A percentile compares a stretch with the other conserved stretches of the same genome.
These are phyloP conservation scores for Argopecten irradians DNA, from an alignment of 1,140 invertebrate genomes.

Conservation along the genomic window DNA sequence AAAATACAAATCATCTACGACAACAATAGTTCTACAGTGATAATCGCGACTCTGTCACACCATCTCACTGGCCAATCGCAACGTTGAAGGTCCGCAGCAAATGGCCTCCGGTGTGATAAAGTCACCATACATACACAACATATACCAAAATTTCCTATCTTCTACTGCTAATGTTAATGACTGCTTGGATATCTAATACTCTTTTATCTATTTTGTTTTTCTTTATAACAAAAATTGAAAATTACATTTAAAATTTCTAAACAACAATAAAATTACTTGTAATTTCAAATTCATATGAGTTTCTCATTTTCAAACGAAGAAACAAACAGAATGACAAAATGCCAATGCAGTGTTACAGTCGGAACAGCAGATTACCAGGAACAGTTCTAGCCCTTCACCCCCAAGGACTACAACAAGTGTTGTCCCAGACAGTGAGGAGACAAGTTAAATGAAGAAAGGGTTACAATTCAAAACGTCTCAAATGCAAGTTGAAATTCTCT, in stretches of 20 bases:
- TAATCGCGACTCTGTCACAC: slow-evolving; percentile 11
- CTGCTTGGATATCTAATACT: not conserved
- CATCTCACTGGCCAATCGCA: not conserved
- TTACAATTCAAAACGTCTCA: slow-evolving; percentile 18
- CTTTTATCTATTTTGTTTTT: not conserved
- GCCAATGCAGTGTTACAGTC: not conserved
- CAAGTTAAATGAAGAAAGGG: slow-evolving; percentile 21
- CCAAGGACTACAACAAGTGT: slow-evolving; percentile 5
- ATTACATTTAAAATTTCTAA: not conserved
- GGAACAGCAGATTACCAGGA: not conserved
- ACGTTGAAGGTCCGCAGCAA: not conserved
- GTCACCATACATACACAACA: slow-evolving; percentile 4
- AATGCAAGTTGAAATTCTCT: slow-evolving; percentile 12
- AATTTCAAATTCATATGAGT: not conserved
- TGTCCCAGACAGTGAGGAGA: not conserved
- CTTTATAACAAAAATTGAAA: not conserved
- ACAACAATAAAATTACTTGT: not conserved
- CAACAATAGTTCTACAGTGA: slow-evolving; percentile 9
- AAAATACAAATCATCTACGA: slow-evolving; percentile 21
- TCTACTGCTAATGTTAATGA: slow-evolving; percentile 22
- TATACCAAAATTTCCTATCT: not conserved
- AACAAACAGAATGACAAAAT: not conserved
- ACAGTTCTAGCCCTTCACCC: not conserved
- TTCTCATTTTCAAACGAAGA: not conserved
- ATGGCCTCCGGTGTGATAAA: not conserved